Conservation (phyloP, 2,888 invertebrate genomes). For the Archips crataeganus region DNA sequence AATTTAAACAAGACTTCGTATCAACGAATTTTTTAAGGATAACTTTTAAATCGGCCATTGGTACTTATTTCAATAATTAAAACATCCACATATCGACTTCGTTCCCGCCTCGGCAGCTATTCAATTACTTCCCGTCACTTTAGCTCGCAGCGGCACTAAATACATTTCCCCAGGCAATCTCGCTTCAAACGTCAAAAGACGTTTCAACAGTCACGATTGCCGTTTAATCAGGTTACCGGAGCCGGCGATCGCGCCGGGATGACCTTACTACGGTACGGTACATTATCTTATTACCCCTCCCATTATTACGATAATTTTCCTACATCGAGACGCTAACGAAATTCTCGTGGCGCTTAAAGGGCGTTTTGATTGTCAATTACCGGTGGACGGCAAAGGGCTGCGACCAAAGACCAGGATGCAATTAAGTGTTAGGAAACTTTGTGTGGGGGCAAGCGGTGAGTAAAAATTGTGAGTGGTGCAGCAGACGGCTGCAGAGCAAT, state of each 20-base stretch:
- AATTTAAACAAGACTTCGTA: too few species aligned
- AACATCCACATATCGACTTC: slow-evolving; percentile 5
- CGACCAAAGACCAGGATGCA: slow-evolving; percentile 73
- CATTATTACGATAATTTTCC: slow-evolving; percentile 84
- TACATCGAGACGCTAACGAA: slow-evolving; percentile 79
- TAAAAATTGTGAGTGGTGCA: slow-evolving; percentile 17
- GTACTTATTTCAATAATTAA: background rate
- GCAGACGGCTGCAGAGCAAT: background rate
- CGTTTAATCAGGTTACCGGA: slow-evolving; percentile 72
- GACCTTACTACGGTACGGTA: slow-evolving; percentile 66
- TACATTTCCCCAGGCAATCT: slow-evolving; percentile 63
- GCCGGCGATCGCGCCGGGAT: slow-evolving; percentile 66
- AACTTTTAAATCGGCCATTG: background rate
- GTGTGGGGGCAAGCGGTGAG: slow-evolving; percentile 44
- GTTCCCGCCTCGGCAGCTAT: slow-evolving; percentile 7
- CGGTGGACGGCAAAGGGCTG: slow-evolving; percentile 71
- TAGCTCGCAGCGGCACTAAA: slow-evolving; percentile 51
- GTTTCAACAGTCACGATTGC: slow-evolving; percentile 68
- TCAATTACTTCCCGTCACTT: slow-evolving; percentile 25
- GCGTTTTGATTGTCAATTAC: slow-evolving; percentile 84
- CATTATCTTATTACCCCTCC: slow-evolving; percentile 81
- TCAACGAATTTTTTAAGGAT: background rate
- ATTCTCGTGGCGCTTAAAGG: slow-evolving; percentile 73
- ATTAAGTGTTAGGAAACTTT: slow-evolving; percentile 74
- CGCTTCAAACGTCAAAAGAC: slow-evolving; percentile 56